phyloP scores from a whole-genome alignment of 2,113 vertebrate species.

The Scomber colias region DNA sequence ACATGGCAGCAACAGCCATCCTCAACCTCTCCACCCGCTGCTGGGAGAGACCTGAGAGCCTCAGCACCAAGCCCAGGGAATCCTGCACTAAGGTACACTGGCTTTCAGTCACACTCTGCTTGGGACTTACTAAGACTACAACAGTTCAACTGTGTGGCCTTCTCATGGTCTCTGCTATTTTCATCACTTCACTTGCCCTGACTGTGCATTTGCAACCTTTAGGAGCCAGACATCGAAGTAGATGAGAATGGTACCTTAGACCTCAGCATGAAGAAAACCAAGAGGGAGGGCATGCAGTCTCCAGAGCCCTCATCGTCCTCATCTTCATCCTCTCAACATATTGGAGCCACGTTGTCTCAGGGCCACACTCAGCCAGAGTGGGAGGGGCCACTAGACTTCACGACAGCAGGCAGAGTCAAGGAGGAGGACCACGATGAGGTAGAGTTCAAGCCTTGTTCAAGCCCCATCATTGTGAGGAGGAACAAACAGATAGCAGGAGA shows the following conservation, averaged over 20 bases:
- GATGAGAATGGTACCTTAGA: conserved; percentile 98
- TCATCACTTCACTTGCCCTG: not conserved
- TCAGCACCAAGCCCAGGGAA: conserved; percentile 91
- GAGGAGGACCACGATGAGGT: conserved; percentile 97
- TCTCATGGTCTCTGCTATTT: not conserved
- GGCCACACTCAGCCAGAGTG: conserved; percentile 92
- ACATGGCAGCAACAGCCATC: conserved; percentile 99
- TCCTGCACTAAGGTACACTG: conserved; percentile 87
- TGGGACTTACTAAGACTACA: not conserved
- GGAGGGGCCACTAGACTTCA: conserved; percentile 97
- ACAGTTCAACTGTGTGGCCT: not conserved
- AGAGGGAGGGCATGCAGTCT: conserved; percentile 89
- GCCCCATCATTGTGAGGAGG: too few relatives aligned
- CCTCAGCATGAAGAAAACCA: conserved; percentile 96
- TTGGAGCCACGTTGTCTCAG: conserved; percentile 87
- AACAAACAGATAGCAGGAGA: too few relatives aligned
- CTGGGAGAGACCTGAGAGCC: conserved; percentile 97
- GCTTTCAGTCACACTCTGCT: not conserved
- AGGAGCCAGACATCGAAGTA: conserved; percentile 95
- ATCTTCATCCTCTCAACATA: conserved; percentile 85
- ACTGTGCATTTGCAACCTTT: conserved; percentile 8
- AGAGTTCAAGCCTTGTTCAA: not conserved
- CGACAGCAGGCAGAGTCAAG: conserved; percentile 90
- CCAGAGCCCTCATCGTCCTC: conserved; percentile 87
- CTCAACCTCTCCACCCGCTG: conserved; percentile 98